These are phyloP conservation scores for Minunthozetes semirufus DNA, from an alignment of 2,888 invertebrate species.

Conservation along the genomic window DNA sequence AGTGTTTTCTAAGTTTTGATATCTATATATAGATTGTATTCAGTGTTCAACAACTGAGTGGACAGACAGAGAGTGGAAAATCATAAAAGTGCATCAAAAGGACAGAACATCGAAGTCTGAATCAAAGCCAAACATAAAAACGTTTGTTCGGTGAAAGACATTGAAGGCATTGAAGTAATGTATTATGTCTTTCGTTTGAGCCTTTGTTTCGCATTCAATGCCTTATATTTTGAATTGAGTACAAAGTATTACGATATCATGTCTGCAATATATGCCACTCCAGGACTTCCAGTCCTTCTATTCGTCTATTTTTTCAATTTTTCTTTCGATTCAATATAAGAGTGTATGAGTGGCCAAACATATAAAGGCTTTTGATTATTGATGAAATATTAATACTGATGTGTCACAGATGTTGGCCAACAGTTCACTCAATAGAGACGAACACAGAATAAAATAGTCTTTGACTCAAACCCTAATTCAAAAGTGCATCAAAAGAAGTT, in stretches of 20 bases:
- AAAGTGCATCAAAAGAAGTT: not conserved
- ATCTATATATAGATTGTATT: no score
- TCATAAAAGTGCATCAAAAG: not conserved
- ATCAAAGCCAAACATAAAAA: constrained; percentile 8
- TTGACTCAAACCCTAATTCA: not conserved
- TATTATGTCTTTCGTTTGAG: not conserved
- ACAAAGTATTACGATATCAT: not conserved
- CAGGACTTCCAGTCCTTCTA: not conserved
- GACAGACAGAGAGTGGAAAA: not conserved
- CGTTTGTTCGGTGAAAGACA: no score
- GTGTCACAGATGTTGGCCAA: constrained; percentile 17
- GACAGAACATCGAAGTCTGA: not conserved
- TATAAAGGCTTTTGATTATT: constrained; percentile 22
- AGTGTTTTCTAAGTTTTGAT: not conserved
- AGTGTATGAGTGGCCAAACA: constrained; percentile 3
- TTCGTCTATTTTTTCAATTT: not conserved
- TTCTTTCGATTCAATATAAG: not conserved
- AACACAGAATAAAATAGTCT: not conserved
- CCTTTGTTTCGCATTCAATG: constrained; percentile 11
- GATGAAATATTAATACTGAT: constrained; percentile 26
- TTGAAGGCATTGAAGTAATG: not conserved
- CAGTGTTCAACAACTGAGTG: not conserved
- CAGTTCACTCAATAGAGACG: constrained; percentile 6
- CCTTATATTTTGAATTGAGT: constrained; percentile 1
- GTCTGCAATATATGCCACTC: not conserved